phyloP scores from a whole-genome alignment of 1,140 invertebrate genomes.

The Pseudomyrmex cubaensis region DNA sequence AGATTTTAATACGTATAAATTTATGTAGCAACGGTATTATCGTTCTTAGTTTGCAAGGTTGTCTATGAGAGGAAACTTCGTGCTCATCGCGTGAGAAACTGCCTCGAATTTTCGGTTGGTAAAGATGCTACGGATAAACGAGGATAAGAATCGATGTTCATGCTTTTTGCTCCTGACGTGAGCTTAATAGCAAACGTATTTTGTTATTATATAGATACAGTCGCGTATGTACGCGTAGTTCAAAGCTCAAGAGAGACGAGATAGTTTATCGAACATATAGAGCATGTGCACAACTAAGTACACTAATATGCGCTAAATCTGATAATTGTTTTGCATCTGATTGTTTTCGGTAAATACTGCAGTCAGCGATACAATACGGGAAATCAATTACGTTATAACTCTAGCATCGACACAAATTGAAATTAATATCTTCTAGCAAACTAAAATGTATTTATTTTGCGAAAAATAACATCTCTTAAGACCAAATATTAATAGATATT shows the following conservation, averaged over 20 bases:
- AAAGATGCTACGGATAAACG: slow-evolving; percentile 20
- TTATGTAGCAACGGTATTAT: neutral
- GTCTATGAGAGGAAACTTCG: neutral
- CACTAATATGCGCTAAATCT: slow-evolving; percentile 12
- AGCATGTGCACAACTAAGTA: neutral
- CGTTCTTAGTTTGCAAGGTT: neutral
- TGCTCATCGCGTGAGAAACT: slow-evolving; percentile 22
- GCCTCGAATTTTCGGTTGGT: slow-evolving; percentile 19
- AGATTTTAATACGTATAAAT: too few relatives aligned
- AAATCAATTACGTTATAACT: slow-evolving; percentile 1
- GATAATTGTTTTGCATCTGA: neutral
- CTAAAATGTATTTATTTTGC: neutral
- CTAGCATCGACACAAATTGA: slow-evolving; percentile 5
- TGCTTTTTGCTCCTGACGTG: slow-evolving; percentile 7
- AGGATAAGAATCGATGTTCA: slow-evolving; percentile 7
- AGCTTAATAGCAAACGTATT: slow-evolving; percentile 18
- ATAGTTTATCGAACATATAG: slow-evolving; percentile 16
- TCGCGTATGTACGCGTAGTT: neutral
- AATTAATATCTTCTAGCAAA: neutral
- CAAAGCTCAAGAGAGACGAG: slow-evolving; percentile 1
- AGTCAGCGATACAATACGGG: neutral
- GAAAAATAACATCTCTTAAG: neutral
- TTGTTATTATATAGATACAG: slow-evolving; percentile 16
- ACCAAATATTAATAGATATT: neutral
- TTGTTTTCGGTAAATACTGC: slow-evolving; percentile 21